Evolutionary conservation across 2,888 invertebrate genomes (phyloP), one percentile per base, ranked within the genome.

Genomic region (Orthonychiurus folsomi): DNA sequence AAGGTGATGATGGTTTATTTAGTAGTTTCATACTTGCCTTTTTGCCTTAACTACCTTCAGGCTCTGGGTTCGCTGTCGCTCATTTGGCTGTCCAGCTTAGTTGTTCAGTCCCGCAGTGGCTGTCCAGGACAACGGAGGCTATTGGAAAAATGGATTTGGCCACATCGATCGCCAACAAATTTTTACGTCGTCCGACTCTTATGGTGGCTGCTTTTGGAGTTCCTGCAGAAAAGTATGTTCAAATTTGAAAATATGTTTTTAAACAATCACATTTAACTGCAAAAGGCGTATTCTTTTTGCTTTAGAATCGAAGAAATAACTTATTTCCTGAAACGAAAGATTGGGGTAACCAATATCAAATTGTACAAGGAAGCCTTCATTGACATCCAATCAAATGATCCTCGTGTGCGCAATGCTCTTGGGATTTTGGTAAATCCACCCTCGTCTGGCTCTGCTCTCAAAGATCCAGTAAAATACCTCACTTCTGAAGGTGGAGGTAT

Each of bases 401-500:
- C 66, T 0, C 26, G 70, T 48, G 56, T 70, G 2, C 62, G 63
- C n/a, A 65, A 66, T 20, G 67, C 65, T 55, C 65, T 65, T 28
- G 70, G 67, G 12, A 66, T 70, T 55, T 57, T 70, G 0, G 69
- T 70, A 2, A 70, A 70, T 66, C 69, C 70, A 15, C 70, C 70
- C 0, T 69, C 69, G 1, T 66, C 70, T 2, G 70, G 70, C 0
- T 69, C 69, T 3, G 70, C 70, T 5, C 62, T 70, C 18, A 70
- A 69, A 58, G 70, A 70, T 61, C 70, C 70, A 1, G 70, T 69
- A 1, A 60, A 68, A 12, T 70, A 69, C 54, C 63, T 70, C 54
- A 69, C 69, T 27, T 65, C 69, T 9, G 70, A 70, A 59, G 70
- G 70, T 1, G 70, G 70, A 47, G 64, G 60, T 63, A 2, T 27